Base-by-base conservation (phyloP, 2,113 vertebrate genomes). In the Centrocercus urophasianus region DNA sequence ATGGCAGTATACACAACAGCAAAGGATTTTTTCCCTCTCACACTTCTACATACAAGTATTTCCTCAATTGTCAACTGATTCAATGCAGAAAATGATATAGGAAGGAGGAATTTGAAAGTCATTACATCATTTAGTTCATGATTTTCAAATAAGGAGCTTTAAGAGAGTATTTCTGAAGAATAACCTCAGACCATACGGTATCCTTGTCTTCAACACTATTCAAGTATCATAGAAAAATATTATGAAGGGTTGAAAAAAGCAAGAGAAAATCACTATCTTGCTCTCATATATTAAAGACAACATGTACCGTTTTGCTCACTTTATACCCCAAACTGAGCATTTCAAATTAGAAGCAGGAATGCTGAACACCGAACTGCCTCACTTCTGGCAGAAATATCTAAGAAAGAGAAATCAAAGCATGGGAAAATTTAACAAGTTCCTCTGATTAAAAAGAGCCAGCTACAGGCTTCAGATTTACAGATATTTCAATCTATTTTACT, bases 81-180 rank as follows among this genome's bases (percentile, higher is more conserved):
- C 83, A 96, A 83, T 52, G 54, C 43, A 89, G 50, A 94, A 69
- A 94, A 90, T 85, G 59, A 91, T 86, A 89, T 43, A 76, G 56
- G n/a, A 93, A 92, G 78, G 47, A 81, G 52, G 43, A 86, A 93
- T 93, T 24, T 91, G 60, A 80, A 91, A 96, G 50, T 83, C 60
- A 91, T 65, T 78, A 84, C 28, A 89, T 34, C 74, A 77, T 85
- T 86, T 86, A 91, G 61, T 42, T 88, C 85, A 47, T 67, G 84
- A 93, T 93, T 94, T 88, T 95, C 77, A 93, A 82, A 89, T 73
- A 30, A 96, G 86, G 40, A 95, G 84, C 66, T 92, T 91, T 80
- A 87, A 92, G 34, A 77, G 5, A 34, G 43, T 24, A 60, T 86
- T 95, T 94, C 52, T 83, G 65, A 59, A 90, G 72, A 78, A 56